Evolutionary conservation across 1,140 invertebrate species (phyloP), one percentile per base, ranked within the genome.

Genomic region (Ganaspis sp.): DNA sequence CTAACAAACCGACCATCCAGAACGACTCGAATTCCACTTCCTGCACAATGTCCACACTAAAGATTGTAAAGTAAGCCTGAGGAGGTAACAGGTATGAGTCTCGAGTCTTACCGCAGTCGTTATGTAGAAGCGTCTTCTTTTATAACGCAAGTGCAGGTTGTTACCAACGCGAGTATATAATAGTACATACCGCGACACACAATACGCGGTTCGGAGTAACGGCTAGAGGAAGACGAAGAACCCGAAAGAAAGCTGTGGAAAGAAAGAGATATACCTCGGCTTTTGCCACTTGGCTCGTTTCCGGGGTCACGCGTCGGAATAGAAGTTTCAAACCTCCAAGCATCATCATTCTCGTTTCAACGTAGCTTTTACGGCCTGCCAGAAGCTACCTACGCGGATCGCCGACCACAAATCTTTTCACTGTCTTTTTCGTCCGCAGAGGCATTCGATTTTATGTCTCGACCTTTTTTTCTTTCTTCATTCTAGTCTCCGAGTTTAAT

Each of bases 281-380:
- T 83, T 26, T 76, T 83, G 80, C 80, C 76, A 81, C 72, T 84
- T 75, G 75, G 76, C 83, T 86, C 83, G 85, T 89, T 91, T 91
- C 90, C 90, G 89, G 90, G 89, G 85, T 90, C 90, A 89, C 82
- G 85, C 77, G 88, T 87, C 85, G 82, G 84, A 90, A 90, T 89
- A 87, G 85, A 89, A 88, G 85, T 87, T 87, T 85, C 86, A 84
- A 86, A 84, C 84, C 87, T 80, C 83, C 75, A 85, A 81, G 86
- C 84, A 87, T 88, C 83, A 81, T 83, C 86, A 86, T 87, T 88
- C 86, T 87, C 84, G 85, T 86, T 89, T 87, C 81, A 76, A 83
- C 87, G 82, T 85, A 86, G 85, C n/a, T 88, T 91, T 91, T 90
- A 90, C 83, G 84, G 85, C 86, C 87, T 86, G 84, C 84, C 85